These are phyloP conservation scores for Mionectes olivaceus DNA, from an alignment of 2,797 vertebrate genomes.

Conservation along the genomic window DNA sequence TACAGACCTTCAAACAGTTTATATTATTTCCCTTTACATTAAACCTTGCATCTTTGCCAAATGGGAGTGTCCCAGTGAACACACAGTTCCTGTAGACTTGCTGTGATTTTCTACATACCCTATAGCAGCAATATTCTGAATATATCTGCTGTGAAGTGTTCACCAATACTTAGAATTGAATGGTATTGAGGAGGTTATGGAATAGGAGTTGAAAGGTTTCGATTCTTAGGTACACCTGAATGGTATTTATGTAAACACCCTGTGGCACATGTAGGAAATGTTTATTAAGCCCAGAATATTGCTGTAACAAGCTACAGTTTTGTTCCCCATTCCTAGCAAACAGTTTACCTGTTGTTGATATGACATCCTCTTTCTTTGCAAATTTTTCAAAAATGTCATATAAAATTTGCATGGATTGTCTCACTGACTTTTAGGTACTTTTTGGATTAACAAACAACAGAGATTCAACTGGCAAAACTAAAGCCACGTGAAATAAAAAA, in stretches of 20 bases:
- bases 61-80: not conserved
- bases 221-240: not conserved
- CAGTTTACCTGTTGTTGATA: not conserved
- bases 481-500: not conserved
- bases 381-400: not conserved
- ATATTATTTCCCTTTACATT: not conserved
- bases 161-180: not conserved
- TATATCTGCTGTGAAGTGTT: not conserved
- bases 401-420: not conserved
- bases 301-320: not conserved
- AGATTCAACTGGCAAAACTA: not conserved
- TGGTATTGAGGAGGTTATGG: not conserved
- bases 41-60: not conserved
- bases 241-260: not conserved
- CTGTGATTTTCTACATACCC: not conserved
- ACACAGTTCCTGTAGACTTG: not conserved
- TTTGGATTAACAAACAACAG: not conserved
- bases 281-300: not conserved
- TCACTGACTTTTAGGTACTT: not conserved
- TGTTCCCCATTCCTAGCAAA: not conserved
- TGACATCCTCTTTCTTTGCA: rapidly evolving
- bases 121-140: not conserved
- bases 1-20: not conserved
- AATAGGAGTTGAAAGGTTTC: not conserved
- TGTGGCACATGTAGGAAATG: not conserved